Conservation (phyloP, 2,888 invertebrate genomes). For the Petrolisthes cinctipes region DNA sequence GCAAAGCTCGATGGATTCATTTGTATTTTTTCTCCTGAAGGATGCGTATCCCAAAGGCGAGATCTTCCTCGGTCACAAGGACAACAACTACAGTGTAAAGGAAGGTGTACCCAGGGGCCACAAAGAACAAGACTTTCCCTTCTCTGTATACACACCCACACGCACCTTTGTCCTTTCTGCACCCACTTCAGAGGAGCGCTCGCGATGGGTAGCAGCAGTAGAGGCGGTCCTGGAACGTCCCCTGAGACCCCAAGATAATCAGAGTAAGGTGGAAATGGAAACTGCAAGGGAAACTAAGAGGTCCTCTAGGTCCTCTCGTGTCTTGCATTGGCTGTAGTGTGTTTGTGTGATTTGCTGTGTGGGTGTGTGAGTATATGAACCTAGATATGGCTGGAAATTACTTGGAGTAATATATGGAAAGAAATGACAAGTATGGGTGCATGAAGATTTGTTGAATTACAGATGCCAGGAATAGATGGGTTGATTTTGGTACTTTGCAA, state of each 20-base stretch:
- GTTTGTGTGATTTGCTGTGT: not conserved
- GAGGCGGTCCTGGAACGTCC: constrained; percentile 81
- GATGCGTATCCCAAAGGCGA: constrained; percentile 92
- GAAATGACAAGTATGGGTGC: too few relatives aligned
- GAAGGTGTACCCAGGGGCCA: constrained; percentile 77
- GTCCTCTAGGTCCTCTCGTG: constrained; percentile 42
- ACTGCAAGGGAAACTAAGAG: constrained; percentile 30
- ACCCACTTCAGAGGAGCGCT: constrained; percentile 81
- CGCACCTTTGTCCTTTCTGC: constrained; percentile 83
- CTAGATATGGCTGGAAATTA: too few relatives aligned
- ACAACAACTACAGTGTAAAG: constrained; percentile 82
- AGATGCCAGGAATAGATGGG: too few relatives aligned
- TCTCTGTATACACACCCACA: constrained; percentile 85
- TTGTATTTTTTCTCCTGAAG: constrained; percentile 68
- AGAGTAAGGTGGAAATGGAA: constrained; percentile 73
- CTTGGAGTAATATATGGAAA: too few relatives aligned
- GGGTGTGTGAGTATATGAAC: too few relatives aligned
- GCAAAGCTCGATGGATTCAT: too few relatives aligned
- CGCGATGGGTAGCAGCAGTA: constrained; percentile 84
- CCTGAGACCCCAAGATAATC: constrained; percentile 83
- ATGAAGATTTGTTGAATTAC: too few relatives aligned
- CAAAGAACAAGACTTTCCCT: constrained; percentile 80
- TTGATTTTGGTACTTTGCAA: too few relatives aligned
- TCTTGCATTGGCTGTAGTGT: not conserved
- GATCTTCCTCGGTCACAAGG: constrained; percentile 85